These are phyloP conservation scores for Drosophila percnosoma DNA, from an alignment of 2,888 invertebrate genomes.

Conservation along the genomic window DNA sequence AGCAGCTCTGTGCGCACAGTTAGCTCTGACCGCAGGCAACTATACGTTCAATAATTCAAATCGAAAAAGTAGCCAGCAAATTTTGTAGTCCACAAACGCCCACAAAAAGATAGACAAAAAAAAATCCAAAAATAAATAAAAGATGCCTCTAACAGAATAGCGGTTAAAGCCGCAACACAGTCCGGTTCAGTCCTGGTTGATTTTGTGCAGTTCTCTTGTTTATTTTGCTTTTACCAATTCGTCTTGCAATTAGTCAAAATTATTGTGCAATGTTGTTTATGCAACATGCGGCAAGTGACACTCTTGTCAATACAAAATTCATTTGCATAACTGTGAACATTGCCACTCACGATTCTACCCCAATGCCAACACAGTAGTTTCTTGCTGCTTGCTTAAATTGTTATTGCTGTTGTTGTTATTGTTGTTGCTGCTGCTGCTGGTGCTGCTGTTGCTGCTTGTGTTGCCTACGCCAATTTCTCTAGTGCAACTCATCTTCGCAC, in stretches of 20 bases:
- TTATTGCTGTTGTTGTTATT: slow-evolving; percentile 9
- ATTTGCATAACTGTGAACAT: slow-evolving; percentile 72
- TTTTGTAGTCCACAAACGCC: slow-evolving; percentile 67
- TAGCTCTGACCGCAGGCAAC: slow-evolving; percentile 68
- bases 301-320: slow-evolving; percentile 73
- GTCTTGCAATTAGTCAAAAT: slow-evolving; percentile 76
- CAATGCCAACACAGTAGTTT: slow-evolving; percentile 35
- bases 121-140: slow-evolving; percentile 14
- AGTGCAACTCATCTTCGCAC: slow-evolving; percentile 76
- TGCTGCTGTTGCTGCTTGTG: slow-evolving; percentile 15
- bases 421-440: slow-evolving; percentile 3
- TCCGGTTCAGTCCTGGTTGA: slow-evolving; percentile 14
- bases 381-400: slow-evolving; percentile 23
- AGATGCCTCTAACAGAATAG: slow-evolving; percentile 48
- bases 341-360: slow-evolving; percentile 60
- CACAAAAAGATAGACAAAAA: slow-evolving; percentile 43
- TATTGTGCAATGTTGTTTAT: slow-evolving; percentile 78
- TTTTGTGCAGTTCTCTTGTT: slow-evolving; percentile 30
- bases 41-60: slow-evolving; percentile 81
- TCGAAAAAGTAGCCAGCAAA: slow-evolving; percentile 73
- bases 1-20: slow-evolving; percentile 63
- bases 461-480: slow-evolving; percentile 58
- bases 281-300: slow-evolving; percentile 72
- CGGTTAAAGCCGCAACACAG: slow-evolving; percentile 25
- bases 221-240: slow-evolving; percentile 57